Evolutionary conservation across 1,140 invertebrate genomes (phyloP), one percentile per base, ranked within the genome.

Genomic region (Drosophila lini): DNA sequence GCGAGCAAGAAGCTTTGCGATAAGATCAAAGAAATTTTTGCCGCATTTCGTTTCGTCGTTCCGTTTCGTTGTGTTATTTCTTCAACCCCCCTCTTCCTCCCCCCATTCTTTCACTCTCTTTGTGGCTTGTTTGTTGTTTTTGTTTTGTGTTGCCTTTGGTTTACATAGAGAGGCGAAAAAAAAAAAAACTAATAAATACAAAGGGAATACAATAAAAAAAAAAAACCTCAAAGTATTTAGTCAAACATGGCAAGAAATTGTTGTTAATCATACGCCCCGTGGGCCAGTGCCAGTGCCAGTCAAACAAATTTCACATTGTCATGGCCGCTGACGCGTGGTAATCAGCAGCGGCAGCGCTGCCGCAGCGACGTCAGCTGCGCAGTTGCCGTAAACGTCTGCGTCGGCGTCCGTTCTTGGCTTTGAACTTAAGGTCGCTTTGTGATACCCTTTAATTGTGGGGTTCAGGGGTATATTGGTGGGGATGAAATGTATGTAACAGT

Each of bases 1-100:
- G 91, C 91, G 91, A 89, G 89, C 91, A 92, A 92, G 91, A 91
- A 92, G 91, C 91, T 92, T 90, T 81, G 83, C 91, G 89, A 92
- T 92, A 90, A 92, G 91, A 91, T 92, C 91, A 92, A 92, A 92
- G 91, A 90, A 75, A 86, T 80, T 86, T 90, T 85, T 90, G 82
- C 91, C 91, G 91, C 84, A 64, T 81, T 85, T 85, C 78, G 81
- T 85, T 85, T 75, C 78, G 81, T 80, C 67, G 64, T 81, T 65
- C 68, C 60, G 63, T 76, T 70, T 64, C 42, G 73, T 62, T 80
- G 69, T 70, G 56, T 77, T 67, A 34, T 47, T 62, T 61, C 19
- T 16, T 32, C 42, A 8, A 36, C 38, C 42, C 56, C 76, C 55
- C 40, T 61, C 62, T 68, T 78, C 57, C 19, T 7, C 45, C 22